Evolutionary conservation across 2,113 vertebrate genomes (phyloP).

Genomic region (Indicator maculatus): DNA sequence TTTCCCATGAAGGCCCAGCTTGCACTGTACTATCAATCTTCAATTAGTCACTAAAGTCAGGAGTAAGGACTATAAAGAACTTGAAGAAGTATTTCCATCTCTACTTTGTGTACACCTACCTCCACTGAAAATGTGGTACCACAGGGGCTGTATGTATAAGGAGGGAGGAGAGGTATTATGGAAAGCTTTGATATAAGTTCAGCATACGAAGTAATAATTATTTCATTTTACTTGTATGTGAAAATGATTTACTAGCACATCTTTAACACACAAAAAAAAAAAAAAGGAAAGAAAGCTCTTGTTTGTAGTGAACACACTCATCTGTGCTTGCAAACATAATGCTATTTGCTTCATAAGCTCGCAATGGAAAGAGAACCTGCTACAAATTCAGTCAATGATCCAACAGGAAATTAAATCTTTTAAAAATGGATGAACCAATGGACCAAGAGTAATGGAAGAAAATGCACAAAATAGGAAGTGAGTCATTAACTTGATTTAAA

Average conservation of each 20-base stretch:
- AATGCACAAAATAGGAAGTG: constrained; percentile 46
- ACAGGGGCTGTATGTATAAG: background rate
- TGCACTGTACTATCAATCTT: background rate
- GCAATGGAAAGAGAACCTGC: constrained; percentile 45
- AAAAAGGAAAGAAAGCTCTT: background rate
- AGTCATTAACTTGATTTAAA: constrained; percentile 66
- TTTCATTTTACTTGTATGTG: background rate
- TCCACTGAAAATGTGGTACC: background rate
- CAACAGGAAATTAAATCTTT: constrained; percentile 69
- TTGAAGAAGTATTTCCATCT: background rate
- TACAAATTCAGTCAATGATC: constrained; percentile 69
- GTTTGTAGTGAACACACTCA: background rate
- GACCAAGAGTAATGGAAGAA: constrained; percentile 62
- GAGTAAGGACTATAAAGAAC: background rate
- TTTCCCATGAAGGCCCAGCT: background rate
- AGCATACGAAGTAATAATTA: background rate
- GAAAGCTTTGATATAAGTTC: background rate
- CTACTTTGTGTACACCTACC: background rate
- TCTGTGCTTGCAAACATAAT: constrained; percentile 31
- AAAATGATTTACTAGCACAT: background rate
- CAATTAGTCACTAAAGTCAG: background rate
- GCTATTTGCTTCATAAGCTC: constrained; percentile 43
- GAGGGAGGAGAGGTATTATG: background rate
- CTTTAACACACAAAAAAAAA: background rate
- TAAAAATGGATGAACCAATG: constrained; percentile 68